A percentile compares a stretch with the other conserved stretches of the same genome.
These are phyloP conservation scores for Yoshiicerus persimilis DNA, from an alignment of 1,140 invertebrate species.

Conservation along the genomic window DNA sequence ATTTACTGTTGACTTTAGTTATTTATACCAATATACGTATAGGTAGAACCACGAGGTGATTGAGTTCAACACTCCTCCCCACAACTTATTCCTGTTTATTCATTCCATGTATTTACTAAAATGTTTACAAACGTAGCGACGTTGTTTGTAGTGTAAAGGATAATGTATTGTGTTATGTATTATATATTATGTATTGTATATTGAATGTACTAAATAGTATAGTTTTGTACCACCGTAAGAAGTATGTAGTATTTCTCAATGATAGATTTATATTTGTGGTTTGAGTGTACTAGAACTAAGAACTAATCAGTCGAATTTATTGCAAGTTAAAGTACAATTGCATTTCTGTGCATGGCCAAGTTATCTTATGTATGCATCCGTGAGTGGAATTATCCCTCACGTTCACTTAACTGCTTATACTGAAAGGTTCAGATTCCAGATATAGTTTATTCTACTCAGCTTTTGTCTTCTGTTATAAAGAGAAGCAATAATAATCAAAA, in stretches of 20 bases:
- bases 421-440: background rate
- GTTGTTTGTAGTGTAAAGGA: background rate
- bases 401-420: background rate
- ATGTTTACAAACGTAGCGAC: too few species aligned
- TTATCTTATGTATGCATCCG: background rate
- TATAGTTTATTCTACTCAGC: background rate
- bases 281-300: background rate
- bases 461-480: too few species aligned
- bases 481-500: background rate
- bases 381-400: background rate
- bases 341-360: background rate
- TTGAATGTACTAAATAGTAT: too few species aligned
- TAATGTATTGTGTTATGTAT: background rate
- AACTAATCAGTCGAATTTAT: background rate
- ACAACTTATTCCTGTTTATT: background rate
- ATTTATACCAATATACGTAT: background rate
- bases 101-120: background rate
- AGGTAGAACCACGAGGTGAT: background rate
- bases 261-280: too few species aligned
- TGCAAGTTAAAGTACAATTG: background rate
- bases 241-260: background rate
- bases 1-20: background rate
- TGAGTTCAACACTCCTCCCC: background rate
- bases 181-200: background rate
- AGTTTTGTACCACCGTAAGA: background rate